These are phyloP conservation scores for Halocynthia aurantium DNA, from an alignment of 23 tunicate species.

Conservation along the genomic window DNA sequence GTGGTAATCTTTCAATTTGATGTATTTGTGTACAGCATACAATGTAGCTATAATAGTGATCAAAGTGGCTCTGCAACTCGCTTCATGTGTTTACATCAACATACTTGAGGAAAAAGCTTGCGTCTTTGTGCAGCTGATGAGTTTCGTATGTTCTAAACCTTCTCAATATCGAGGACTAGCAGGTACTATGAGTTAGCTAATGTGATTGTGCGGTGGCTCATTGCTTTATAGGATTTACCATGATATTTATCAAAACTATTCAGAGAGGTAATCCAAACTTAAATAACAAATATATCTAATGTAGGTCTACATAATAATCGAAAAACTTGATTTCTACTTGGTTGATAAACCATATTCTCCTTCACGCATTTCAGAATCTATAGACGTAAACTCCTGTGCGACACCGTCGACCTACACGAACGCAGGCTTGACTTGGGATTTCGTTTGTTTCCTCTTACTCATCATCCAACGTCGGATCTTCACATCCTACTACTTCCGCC, in stretches of 20 bases:
- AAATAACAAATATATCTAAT: no score
- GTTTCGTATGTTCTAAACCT: conserved; percentile 54
- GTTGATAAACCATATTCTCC: no score
- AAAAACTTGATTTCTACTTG: no score
- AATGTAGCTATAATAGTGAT: conserved; percentile 54
- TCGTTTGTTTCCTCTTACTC: conserved; percentile 68
- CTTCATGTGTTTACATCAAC: conserved; percentile 82
- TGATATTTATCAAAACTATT: no score
- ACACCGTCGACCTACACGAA: conserved; percentile 28
- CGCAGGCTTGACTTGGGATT: conserved; percentile 87
- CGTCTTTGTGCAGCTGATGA: conserved; percentile 68
- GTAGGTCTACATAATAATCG: no score
- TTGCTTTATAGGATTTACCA: no score
- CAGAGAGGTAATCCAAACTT: no score
- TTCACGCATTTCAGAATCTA: no score
- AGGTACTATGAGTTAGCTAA: conserved; percentile 2
- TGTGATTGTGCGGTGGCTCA: no score
- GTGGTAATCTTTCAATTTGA: background rate
- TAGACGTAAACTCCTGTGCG: background rate
- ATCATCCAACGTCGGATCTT: conserved; percentile 76
- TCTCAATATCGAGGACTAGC: conserved; percentile 29
- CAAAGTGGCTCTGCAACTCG: conserved; percentile 63
- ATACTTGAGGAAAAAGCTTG: conserved; percentile 58
- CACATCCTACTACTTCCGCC: conserved; percentile 79
- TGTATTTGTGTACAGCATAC: conserved; percentile 32